phyloP scores from a whole-genome alignment of 2,888 invertebrate species.

The Anagyrus pseudococci region DNA sequence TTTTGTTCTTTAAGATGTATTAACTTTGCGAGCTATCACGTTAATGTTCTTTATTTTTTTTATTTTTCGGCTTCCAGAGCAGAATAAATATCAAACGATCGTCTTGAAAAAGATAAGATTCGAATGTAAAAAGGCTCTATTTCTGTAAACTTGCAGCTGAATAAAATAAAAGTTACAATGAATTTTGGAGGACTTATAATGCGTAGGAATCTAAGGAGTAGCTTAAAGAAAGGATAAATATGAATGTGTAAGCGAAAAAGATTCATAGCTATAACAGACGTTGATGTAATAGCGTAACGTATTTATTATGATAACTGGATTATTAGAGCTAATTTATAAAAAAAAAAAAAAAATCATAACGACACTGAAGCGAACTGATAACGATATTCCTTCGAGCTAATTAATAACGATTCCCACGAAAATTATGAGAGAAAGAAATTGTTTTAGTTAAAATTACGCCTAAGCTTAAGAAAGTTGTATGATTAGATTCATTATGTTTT shows the following conservation, averaged over 20 bases:
- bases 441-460: constrained; percentile 3
- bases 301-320: constrained; percentile 21
- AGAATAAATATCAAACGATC: not conserved
- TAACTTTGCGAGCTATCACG: not conserved
- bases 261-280: constrained; percentile 23
- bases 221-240: constrained; percentile 19
- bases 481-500: constrained; percentile 27
- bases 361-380: constrained; percentile 32
- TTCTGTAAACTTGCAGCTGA: constrained; percentile 12
- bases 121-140: constrained; percentile 12
- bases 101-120: not conserved
- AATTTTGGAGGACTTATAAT: constrained; percentile 9
- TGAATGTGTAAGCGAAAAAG: constrained; percentile 13
- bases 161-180: not conserved
- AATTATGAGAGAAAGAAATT: constrained; percentile 11
- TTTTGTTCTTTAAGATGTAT: not conserved
- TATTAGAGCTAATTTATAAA: constrained; percentile 33
- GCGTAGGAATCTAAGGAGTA: constrained; percentile 19
- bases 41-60: not conserved
- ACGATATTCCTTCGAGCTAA: constrained; percentile 30
- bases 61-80: not conserved
- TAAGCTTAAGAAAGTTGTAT: constrained; percentile 16
- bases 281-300: constrained; percentile 31
- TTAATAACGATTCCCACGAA: constrained; percentile 19
- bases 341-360: not conserved